Evolutionary conservation across 1,140 invertebrate genomes (phyloP), one percentile per base, ranked within the genome.

Genomic region (Magallana angulata): DNA sequence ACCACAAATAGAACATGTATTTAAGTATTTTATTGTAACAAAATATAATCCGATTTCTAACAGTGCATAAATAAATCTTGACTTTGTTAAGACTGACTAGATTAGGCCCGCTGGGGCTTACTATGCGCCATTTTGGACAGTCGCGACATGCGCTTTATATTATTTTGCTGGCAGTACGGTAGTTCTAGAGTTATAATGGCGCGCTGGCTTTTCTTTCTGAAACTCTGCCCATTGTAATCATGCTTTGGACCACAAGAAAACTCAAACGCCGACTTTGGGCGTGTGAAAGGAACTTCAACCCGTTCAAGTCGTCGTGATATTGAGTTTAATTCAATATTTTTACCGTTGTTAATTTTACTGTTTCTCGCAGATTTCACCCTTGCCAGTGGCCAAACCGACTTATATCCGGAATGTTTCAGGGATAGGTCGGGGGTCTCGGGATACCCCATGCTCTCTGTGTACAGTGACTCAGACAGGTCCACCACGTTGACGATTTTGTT

Each of bases 321-420:
- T n/a, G 88, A 89, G 64, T 89, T 89, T 36, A 89, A 57, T 56
- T 84, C 60, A 14, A 89, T 89, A 48, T 85, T 83, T 76, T 86
- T 89, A 1, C 88, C 88, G 14, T 86, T 57, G 57, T 89, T 89
- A 57, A 86, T 86, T 87, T 87, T 86, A 81, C 36, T 84, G 58
- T 86, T 89, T 24, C 85, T 58, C 8, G 85, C 88, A 16, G 85
- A 84, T 36, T 86, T 84, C 16, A 89, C 88, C 36, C 88, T 58
- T 7, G 85, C 88, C 18, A 89, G 58, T 7, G 88, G 88, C 85
- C 85, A 89, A 57, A 89, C 88, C 16, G 84, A 86, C 59, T 89
- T 89, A 56, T 89, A 89, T 56, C 88, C 88, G 62, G 84, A 82
- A 68, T 89, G 88, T 9, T 82, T 82, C n/a, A 84, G 7, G 6